phyloP scores from a whole-genome alignment of 2,888 invertebrate species.

The Acleris sparsana region DNA sequence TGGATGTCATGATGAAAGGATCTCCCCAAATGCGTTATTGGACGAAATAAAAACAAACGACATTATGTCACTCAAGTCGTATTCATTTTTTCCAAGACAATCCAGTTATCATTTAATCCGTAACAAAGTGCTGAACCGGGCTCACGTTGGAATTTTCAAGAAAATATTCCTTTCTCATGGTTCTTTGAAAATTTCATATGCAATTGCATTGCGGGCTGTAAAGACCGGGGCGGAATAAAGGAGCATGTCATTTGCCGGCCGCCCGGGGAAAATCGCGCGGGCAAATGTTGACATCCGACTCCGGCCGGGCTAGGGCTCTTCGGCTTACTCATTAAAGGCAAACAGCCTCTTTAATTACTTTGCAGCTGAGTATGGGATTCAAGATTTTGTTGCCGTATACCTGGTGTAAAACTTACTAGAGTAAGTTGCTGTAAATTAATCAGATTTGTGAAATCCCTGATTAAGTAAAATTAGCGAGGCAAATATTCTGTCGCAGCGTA shows the following conservation, averaged over 20 bases:
- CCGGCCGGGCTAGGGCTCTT: constrained; percentile 50
- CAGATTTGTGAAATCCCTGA: too few species aligned
- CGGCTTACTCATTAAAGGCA: constrained; percentile 18
- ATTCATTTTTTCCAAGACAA: neutral
- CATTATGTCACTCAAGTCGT: neutral
- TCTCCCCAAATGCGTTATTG: too few species aligned
- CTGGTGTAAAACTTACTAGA: too few species aligned
- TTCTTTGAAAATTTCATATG: constrained; percentile 59
- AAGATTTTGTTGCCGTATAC: too few species aligned
- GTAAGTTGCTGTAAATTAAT: too few species aligned
- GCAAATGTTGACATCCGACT: constrained; percentile 76
- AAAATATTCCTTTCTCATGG: constrained; percentile 1
- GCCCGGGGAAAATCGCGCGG: constrained; percentile 62
- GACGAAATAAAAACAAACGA: too few species aligned
- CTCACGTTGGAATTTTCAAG: constrained; percentile 10
- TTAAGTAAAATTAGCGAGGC: too few species aligned
- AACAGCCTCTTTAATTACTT: constrained; percentile 21
- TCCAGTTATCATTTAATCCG: neutral
- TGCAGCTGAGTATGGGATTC: constrained; percentile 1
- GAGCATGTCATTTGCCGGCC: constrained; percentile 69
- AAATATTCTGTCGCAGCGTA: too few species aligned
- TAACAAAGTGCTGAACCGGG: constrained; percentile 4
- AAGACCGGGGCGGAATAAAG: constrained; percentile 57
- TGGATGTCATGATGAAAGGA: too few species aligned
- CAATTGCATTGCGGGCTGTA: constrained; percentile 58